These are phyloP conservation scores for Scortum barcoo DNA, from an alignment of 2,113 vertebrate genomes.

Conservation along the genomic window DNA sequence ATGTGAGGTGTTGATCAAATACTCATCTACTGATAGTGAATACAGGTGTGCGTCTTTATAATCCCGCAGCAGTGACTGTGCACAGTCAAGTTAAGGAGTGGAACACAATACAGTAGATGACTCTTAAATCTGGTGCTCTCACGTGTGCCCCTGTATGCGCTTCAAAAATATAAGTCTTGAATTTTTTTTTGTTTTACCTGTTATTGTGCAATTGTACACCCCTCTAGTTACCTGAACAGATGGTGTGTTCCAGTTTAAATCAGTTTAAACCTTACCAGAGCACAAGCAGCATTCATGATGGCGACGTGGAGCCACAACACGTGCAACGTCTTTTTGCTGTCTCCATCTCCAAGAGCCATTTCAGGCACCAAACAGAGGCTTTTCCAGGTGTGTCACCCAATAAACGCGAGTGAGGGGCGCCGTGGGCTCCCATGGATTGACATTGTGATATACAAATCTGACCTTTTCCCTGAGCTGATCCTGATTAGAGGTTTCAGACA, in stretches of 20 bases:
- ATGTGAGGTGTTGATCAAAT: neutral
- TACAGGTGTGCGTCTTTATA: neutral
- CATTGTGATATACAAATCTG: slow-evolving; percentile 69
- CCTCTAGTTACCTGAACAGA: slow-evolving; percentile 1
- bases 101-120: neutral
- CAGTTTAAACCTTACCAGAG: neutral
- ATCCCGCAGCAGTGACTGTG: neutral
- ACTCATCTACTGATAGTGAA: neutral
- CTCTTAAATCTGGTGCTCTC: neutral
- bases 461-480: slow-evolving; percentile 71
- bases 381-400: neutral
- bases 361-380: neutral
- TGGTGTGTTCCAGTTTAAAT: neutral
- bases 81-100: neutral
- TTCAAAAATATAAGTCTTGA: too few relatives aligned
- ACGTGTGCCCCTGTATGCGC: neutral
- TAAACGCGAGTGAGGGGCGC: slow-evolving; percentile 4
- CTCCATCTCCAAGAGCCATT: neutral
- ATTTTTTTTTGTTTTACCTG: too few relatives aligned
- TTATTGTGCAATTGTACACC: too few relatives aligned
- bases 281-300: too few relatives aligned
- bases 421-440: slow-evolving; percentile 23
- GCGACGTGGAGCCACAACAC: neutral
- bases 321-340: neutral
- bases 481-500: slow-evolving; percentile 72